Base-by-base conservation (phyloP, 92 coral and sea anemone species). In the Phymanthus crucifer region DNA sequence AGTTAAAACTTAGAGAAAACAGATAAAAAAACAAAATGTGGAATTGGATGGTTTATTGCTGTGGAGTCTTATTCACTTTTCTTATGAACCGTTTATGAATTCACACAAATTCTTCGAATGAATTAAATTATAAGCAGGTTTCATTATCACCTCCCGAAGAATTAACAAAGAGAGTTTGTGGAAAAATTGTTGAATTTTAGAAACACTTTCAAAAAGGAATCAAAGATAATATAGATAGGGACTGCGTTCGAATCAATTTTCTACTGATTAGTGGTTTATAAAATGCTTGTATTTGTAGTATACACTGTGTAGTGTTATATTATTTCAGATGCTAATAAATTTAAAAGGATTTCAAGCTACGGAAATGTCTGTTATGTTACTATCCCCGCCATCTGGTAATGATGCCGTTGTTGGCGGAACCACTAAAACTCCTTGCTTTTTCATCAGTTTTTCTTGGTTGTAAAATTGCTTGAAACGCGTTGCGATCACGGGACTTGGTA, bases 401-500 rank as follows among this genome's bases (percentile, higher is more conserved):
- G 46, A 57, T 16, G 66, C 11, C 5, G 58, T 64, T n/a, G 37
- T 17, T 16, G 45, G 24, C 31, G 72, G 27, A 21, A 21, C 26
- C 8, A 54, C 43, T 9, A 37, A 61, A 2, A 31, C 47, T 5
- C 61, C 68, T 17, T 82, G 64, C 27, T 14, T 82, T 18, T 27
- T 84, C 29, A 78, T 83, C 69, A 84, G 69, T 61, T 83, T 85
- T 77, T 91, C 94, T 80, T 84, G 86, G 32, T 88, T 80, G 68
- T 93, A 93, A 79, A 87, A 87, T 37, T 77, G 85, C n/a, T 84
- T 91, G 56, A 93, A 93, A 57, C 91, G 89, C 27, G 94, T 85
- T 23, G 90, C 92, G 32, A 93, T 90, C n/a, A 93, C 92, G 21
- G 97, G 92, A 40, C 97, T 90, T 0, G 97, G 97, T 38, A 93